Base-by-base conservation (phyloP, 2,113 vertebrate species). In the Eira barbara region DNA sequence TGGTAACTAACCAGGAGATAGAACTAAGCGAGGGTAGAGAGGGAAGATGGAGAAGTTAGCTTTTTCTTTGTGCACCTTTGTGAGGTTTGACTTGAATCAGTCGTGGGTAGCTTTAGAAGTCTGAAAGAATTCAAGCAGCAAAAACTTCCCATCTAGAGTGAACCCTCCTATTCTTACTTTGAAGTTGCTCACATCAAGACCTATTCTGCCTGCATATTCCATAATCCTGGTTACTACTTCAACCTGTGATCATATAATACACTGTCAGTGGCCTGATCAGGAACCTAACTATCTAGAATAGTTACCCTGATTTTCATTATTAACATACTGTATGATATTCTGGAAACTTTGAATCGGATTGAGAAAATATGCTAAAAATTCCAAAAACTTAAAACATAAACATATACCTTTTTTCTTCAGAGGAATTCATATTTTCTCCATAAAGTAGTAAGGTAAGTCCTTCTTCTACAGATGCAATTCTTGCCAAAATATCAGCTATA, bases 401-500 rank as follows among this genome's bases (percentile, higher is more conserved):
- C n/a, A 93, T 98, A 98, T 98, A 99, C 99, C 99, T 98, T 97
- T 99, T 98, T 59, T 98, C 97, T 90, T 98, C 94, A 2, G 95
- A 94, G 74, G 95, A 96, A 25, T 98, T 97, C 36, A 99, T 80
- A 89, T 99, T 99, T 98, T 98, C 99, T 98, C 99, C 99, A 94
- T 99, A 99, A 74, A 99, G 98, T 98, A 99, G 99, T 78, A 99
- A 96, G 27, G 97, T 98, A 98, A 99, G 99, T 89, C 99, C 99
- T 98, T 99, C 98, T 95, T 99, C 99, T 1, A 98, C 99, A 98
- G 99, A 99, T 71, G 99, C 99, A 94, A 99, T 99, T 94, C 99
- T 99, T 96, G 99, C 99, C 98, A 99, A 99, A 95, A 99, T 98
- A 98, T 99, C 99, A 79, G 99, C 99, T 94, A 99, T 97, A 90